Percentiles rank a stretch among this genome's conserved stretches.
Evolutionary conservation across 2,888 invertebrate species (phyloP).

Genomic region (Carcina quercana): DNA sequence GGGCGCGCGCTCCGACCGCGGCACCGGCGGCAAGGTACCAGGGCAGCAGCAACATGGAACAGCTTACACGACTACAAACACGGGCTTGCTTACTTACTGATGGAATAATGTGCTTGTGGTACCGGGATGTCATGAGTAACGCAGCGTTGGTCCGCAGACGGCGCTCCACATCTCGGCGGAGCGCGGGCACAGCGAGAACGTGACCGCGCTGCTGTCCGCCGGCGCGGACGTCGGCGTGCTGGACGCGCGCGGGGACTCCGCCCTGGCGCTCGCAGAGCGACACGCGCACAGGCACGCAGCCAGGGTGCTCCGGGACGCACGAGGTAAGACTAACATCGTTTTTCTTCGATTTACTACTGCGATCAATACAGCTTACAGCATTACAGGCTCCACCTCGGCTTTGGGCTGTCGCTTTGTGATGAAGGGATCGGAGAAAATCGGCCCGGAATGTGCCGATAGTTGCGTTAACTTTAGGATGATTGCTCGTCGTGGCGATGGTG

Average conservation of each 20-base stretch:
- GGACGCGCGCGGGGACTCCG: conserved; percentile 79
- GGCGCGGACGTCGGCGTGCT: conserved; percentile 76
- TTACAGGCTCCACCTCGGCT: too few species aligned
- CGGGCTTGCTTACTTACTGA: too few species aligned
- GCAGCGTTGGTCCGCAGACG: conserved; percentile 64
- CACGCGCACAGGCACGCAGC: conserved; percentile 77
- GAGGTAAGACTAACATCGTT: conserved; percentile 55
- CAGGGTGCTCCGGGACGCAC: conserved; percentile 76
- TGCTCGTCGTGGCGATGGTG: too few species aligned
- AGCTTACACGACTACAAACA: not conserved
- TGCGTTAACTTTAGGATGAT: too few species aligned
- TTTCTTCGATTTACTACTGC: too few species aligned
- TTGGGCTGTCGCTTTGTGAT: too few species aligned
- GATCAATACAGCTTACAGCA: too few species aligned
- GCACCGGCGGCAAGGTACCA: conserved; percentile 79
- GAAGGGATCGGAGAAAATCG: too few species aligned
- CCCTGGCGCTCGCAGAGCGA: conserved; percentile 70
- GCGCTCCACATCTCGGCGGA: conserved; percentile 88
- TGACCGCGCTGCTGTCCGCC: conserved; percentile 77
- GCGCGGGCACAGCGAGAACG: conserved; percentile 83
- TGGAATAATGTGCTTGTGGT: too few species aligned
- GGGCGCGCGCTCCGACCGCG: conserved; percentile 78
- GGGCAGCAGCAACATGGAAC: not conserved
- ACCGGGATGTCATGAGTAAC: not conserved
- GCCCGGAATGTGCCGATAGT: too few species aligned